Evolutionary conservation across 2,113 vertebrate genomes (phyloP).

Genomic region (Trichomycterus rosablanca): DNA sequence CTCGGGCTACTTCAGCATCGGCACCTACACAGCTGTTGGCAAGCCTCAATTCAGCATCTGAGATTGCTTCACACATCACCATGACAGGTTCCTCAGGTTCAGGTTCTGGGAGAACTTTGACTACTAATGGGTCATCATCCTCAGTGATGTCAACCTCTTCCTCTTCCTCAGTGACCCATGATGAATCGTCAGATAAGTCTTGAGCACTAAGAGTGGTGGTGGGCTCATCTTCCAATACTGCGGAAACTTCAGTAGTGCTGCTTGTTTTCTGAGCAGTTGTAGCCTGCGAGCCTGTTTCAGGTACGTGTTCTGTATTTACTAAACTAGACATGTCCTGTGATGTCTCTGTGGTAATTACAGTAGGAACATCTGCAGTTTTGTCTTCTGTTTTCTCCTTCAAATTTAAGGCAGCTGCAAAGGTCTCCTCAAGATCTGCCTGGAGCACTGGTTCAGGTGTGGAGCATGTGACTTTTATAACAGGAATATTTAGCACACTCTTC

Average conservation of each 20-base stretch:
- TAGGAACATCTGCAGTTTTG: too few species aligned
- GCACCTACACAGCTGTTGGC: background rate
- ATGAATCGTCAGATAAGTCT: conserved; percentile 1
- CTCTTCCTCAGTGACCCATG: conserved; percentile 10
- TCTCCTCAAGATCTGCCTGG: background rate
- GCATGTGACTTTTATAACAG: background rate
- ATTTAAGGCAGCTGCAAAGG: background rate
- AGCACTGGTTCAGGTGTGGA: background rate
- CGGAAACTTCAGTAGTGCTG: too few species aligned
- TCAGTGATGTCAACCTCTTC: background rate
- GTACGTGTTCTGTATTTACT: too few species aligned
- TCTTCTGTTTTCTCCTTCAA: background rate
- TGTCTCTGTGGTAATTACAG: too few species aligned
- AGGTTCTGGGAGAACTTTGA: conserved; percentile 1
- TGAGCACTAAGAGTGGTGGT: background rate
- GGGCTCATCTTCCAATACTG: background rate
- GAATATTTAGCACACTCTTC: background rate
- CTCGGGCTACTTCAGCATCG: background rate
- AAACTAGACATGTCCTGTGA: too few species aligned
- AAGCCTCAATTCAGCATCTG: background rate
- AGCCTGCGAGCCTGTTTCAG: too few species aligned
- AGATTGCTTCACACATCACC: background rate
- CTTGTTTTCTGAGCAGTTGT: too few species aligned
- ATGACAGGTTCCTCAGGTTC: background rate
- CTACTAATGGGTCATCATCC: background rate